phyloP scores from a whole-genome alignment of 2,888 invertebrate genomes.

The Eupithecia abbreviata region DNA sequence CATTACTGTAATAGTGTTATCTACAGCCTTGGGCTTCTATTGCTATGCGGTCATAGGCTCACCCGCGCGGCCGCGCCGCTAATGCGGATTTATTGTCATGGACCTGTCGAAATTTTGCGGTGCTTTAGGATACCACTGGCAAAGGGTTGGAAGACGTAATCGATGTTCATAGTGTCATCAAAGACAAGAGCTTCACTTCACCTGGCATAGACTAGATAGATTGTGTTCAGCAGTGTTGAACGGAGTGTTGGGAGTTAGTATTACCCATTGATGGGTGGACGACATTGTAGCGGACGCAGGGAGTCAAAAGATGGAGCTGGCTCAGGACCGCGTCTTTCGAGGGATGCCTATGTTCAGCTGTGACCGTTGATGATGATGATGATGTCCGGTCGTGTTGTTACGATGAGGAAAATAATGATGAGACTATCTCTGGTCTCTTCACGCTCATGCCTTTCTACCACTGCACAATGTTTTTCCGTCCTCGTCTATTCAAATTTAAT shows the following conservation, averaged over 20 bases:
- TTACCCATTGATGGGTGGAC: neutral
- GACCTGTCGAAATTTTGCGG: conserved; percentile 8
- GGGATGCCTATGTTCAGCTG: neutral
- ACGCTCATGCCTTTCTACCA: neutral
- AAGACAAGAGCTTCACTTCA: neutral
- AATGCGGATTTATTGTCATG: conserved; percentile 29
- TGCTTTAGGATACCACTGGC: neutral
- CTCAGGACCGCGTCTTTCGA: neutral
- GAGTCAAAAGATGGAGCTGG: neutral
- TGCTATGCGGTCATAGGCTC: conserved; percentile 43
- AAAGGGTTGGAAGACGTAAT: neutral
- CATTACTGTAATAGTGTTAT: conserved; percentile 44
- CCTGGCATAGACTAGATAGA: neutral
- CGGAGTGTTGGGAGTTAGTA: neutral
- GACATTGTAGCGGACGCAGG: neutral
- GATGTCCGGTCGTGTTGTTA: neutral
- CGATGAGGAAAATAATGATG: neutral
- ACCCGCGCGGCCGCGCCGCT: conserved; percentile 7
- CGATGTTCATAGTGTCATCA: neutral
- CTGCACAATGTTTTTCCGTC: neutral
- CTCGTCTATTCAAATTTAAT: neutral
- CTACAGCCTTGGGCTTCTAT: conserved; percentile 45
- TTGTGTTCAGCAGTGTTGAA: neutral
- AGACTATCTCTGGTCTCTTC: neutral
- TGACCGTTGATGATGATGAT: neutral